Percentiles rank a stretch among this genome's conserved stretches.
Evolutionary conservation across 2,113 vertebrate genomes (phyloP).

Genomic region (Phoxinus phoxinus): DNA sequence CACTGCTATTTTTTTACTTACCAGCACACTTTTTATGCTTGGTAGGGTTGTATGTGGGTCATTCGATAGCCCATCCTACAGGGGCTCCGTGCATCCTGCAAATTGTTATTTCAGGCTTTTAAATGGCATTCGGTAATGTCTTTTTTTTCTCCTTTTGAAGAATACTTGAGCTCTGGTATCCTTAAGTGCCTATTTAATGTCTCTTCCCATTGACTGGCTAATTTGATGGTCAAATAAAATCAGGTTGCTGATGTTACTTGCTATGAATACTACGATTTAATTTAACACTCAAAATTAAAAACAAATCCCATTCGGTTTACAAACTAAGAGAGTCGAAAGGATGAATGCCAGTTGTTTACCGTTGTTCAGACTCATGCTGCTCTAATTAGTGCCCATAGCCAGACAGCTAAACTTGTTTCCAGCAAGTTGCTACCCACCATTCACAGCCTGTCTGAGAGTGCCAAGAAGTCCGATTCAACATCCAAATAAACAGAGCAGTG

Average conservation of each 20-base stretch:
- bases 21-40: constrained; percentile 31
- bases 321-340: not conserved
- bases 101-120: not conserved
- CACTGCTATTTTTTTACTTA: constrained; percentile 36
- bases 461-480: constrained; percentile 10
- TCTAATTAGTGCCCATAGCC: constrained; percentile 5
- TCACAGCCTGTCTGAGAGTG: constrained; percentile 2
- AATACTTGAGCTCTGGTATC: not conserved
- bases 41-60: constrained; percentile 17
- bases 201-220: not conserved
- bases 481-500: constrained; percentile 23
- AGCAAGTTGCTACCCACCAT: not conserved
- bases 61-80: constrained; percentile 17
- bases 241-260: not conserved
- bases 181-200: constrained; percentile 31
- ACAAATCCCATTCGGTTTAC: not conserved
- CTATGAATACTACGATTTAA: not conserved
- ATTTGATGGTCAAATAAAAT: not conserved
- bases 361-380: constrained; percentile 4
- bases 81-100: not conserved
- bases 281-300: not conserved
- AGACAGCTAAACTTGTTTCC: constrained; percentile 13
- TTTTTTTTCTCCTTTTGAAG: not conserved
- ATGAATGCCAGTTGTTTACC: not conserved
- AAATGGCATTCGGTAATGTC: constrained; percentile 4